These are phyloP conservation scores for Protonibea diacanthus DNA, from an alignment of 2,797 vertebrate genomes.

Conservation along the genomic window DNA sequence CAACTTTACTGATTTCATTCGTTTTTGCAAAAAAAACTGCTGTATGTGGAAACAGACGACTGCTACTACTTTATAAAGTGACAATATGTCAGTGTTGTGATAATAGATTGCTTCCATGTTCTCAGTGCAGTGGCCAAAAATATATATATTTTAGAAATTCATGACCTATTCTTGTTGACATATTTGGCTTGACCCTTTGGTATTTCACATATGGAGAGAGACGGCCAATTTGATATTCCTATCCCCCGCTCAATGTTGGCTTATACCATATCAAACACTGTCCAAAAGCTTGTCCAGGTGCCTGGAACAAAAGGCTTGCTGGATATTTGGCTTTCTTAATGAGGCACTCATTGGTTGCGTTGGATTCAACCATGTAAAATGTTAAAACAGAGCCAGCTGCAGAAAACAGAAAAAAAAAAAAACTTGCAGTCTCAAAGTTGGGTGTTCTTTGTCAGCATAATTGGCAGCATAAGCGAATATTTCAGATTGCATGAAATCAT, in stretches of 20 bases:
- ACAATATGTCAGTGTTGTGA: background rate
- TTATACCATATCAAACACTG: background rate
- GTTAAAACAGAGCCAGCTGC: background rate
- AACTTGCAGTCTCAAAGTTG: background rate
- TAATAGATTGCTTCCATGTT: background rate
- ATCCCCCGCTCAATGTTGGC: background rate
- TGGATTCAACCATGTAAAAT: background rate
- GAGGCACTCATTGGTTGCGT: background rate
- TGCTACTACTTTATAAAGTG: too few relatives aligned
- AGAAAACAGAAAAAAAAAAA: background rate
- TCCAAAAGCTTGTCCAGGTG: background rate
- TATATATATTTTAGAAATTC: background rate
- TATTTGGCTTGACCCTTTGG: background rate
- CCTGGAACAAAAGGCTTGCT: background rate
- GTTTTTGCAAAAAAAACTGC: too few relatives aligned
- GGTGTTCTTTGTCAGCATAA: constrained; percentile 20
- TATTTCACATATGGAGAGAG: background rate
- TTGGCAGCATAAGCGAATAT: constrained; percentile 16
- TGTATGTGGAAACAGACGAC: too few relatives aligned
- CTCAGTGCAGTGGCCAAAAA: background rate
- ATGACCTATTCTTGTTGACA: background rate
- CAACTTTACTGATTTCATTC: too few relatives aligned
- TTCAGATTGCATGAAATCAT: constrained; percentile 41
- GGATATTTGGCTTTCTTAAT: background rate
- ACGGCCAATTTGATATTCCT: background rate